A percentile compares a stretch with the other conserved stretches of the same genome.
These are phyloP conservation scores for Scaptomyza montana DNA, from an alignment of 1,140 invertebrate species.

Conservation along the genomic window DNA sequence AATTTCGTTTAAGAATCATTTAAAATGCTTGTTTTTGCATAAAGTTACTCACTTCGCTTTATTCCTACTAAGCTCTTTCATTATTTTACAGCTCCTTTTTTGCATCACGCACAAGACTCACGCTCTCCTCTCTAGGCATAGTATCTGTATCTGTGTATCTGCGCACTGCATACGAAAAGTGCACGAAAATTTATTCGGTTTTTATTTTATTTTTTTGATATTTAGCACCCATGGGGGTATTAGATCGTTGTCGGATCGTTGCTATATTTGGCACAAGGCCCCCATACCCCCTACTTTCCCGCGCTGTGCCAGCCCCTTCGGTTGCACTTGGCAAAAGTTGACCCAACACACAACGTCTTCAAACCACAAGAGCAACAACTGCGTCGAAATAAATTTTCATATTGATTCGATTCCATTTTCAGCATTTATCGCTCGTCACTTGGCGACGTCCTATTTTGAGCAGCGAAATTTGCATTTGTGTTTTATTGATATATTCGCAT, in stretches of 20 bases:
- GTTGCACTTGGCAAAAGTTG: background rate
- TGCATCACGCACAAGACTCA: too few species aligned
- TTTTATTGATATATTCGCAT: conserved; percentile 81
- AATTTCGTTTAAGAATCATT: too few species aligned
- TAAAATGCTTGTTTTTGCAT: too few species aligned
- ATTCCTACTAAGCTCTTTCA: too few species aligned
- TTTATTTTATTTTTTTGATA: conserved; percentile 37
- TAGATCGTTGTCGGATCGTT: conserved; percentile 36
- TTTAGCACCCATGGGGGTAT: conserved; percentile 79
- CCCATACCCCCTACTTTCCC: background rate
- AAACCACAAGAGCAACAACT: background rate
- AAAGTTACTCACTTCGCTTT: too few species aligned
- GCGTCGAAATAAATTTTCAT: conserved; percentile 39
- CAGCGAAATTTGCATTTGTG: conserved; percentile 73
- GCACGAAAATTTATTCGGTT: conserved; percentile 74
- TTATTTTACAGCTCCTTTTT: too few species aligned
- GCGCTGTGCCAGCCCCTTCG: too few species aligned
- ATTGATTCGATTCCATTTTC: conserved; percentile 38
- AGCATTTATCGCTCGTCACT: conserved; percentile 39
- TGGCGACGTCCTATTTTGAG: conserved; percentile 18
- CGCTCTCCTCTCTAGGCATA: conserved; percentile 28
- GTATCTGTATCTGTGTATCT: conserved; percentile 60
- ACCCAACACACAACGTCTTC: too few species aligned
- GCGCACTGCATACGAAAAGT: conserved; percentile 63
- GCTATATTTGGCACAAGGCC: conserved; percentile 46